These are phyloP conservation scores for Synergus itoensis DNA, from an alignment of 2,888 invertebrate genomes.

Conservation along the genomic window DNA sequence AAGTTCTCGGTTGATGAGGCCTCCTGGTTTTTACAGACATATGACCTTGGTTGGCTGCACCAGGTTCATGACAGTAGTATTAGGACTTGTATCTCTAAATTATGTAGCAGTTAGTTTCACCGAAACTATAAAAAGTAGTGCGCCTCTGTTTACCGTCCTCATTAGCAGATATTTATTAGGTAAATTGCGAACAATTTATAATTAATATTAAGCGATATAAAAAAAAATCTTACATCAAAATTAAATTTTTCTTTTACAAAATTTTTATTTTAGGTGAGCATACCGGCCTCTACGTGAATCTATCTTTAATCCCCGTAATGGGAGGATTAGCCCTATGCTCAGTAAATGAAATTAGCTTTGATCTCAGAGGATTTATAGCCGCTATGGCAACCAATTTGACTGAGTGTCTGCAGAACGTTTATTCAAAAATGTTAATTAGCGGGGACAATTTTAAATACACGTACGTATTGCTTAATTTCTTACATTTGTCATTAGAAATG, in stretches of 20 bases:
- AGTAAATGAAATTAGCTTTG: slow-evolving; percentile 88
- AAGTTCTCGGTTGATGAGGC: slow-evolving; percentile 79
- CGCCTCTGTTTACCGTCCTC: slow-evolving; percentile 88
- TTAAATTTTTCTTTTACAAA: not conserved
- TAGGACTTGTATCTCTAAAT: slow-evolving; percentile 87
- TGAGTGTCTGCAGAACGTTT: slow-evolving; percentile 89
- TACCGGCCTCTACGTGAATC: slow-evolving; percentile 84
- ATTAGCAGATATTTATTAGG: slow-evolving; percentile 84
- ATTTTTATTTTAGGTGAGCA: slow-evolving; percentile 80
- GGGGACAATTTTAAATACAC: slow-evolving; percentile 87
- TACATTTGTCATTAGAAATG: not conserved
- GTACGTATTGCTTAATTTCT: slow-evolving; percentile 79
- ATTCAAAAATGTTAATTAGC: slow-evolving; percentile 88
- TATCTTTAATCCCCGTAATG: slow-evolving; percentile 89
- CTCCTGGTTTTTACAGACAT: slow-evolving; percentile 86
- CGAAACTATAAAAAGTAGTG: slow-evolving; percentile 89
- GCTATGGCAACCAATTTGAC: slow-evolving; percentile 89
- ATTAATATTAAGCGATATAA: slow-evolving; percentile 3
- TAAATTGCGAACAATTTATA: slow-evolving; percentile 64
- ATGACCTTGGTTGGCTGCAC: slow-evolving; percentile 87
- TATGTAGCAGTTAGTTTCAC: slow-evolving; percentile 90
- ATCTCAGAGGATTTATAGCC: slow-evolving; percentile 85
- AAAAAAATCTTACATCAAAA: not conserved
- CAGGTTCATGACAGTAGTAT: slow-evolving; percentile 86
- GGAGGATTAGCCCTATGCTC: slow-evolving; percentile 87